Base-by-base conservation (phyloP, 2,888 invertebrate species). In the Pachydiplax longipennis region DNA sequence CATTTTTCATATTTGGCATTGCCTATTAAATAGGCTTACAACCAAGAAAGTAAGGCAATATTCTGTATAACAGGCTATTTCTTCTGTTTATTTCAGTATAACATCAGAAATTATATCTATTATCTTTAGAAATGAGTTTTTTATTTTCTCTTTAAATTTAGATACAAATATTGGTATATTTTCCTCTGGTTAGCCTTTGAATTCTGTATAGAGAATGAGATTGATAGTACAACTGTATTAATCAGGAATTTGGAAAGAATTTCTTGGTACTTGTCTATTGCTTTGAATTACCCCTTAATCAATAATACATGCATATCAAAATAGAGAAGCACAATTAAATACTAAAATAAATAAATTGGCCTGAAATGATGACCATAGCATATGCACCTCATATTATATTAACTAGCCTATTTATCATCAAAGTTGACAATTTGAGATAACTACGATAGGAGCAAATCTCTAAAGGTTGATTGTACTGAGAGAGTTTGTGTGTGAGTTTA, bases 251-350 rank as follows among this genome's bases (percentile, higher is more conserved):
- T 65, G 37, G 40, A 37, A 61, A 58, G 12, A 61, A 31, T 40
- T 61, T 58, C 53, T 73, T 31, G 8, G n/a, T 37, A 37, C 58
- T 58, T n/a, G 35, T 65, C 37, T 65, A 87, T 37, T 35, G 58
- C 58, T 83, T 87, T 87, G 25, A 3, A 87, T 65, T 61, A n/a
- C 61, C 87, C 87, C 35, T 25, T 73, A n/a, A 65, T 65, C 61
- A 87, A 37, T 87, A 87, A 58, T 15, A 87, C 87, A 40, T 87
- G 87, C 87, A 87, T 87, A 87, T 87, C 87, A 87, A 61, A 44
- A 22, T 37, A 40, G 61, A 87, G 61, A 65, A 37, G 87, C 87
- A 12, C 87, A 40, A 37, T 87, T 65, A 12, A 61, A 37, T 87
- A 87, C 22, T n/a, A 37, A 35, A 31, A 37, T 87, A 44, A 81